Evolutionary conservation across 1,140 invertebrate genomes (phyloP).

Genomic region (Hetaerina americana): DNA sequence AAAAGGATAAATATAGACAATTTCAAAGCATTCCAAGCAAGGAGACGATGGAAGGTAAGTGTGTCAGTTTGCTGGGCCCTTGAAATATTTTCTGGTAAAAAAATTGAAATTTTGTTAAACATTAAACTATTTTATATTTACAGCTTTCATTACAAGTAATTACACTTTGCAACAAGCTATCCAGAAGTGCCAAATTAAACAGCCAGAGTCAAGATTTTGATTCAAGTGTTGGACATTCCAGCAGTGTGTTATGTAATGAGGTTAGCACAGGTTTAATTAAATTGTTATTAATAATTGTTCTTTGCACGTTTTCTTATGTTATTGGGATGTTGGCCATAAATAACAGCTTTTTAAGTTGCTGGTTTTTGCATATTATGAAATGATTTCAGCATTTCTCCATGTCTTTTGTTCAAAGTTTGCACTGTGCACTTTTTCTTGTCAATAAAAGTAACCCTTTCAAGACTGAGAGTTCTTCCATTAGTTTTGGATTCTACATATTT

Average conservation of each 20-base stretch:
- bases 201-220: slow-evolving; percentile 15
- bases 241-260: neutral
- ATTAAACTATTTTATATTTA: slow-evolving; percentile 9
- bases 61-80: neutral
- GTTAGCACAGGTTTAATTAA: too few species aligned
- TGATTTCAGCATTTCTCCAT: too few species aligned
- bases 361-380: too few species aligned
- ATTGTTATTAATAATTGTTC: too few species aligned
- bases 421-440: too few species aligned
- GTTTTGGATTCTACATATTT: too few species aligned
- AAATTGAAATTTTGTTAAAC: neutral
- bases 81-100: neutral
- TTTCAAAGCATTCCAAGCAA: slow-evolving; percentile 34
- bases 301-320: too few species aligned
- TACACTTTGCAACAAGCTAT: slow-evolving; percentile 31
- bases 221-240: neutral
- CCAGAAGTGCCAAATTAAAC: slow-evolving; percentile 19
- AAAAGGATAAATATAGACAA: slow-evolving; percentile 34
- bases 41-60: slow-evolving; percentile 35
- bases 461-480: too few species aligned
- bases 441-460: too few species aligned
- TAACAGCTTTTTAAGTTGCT: too few species aligned
- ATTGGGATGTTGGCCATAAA: too few species aligned
- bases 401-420: too few species aligned
- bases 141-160: slow-evolving; percentile 33